phyloP scores from a whole-genome alignment of 2,113 vertebrate species.

The Pholis gunnellus region DNA sequence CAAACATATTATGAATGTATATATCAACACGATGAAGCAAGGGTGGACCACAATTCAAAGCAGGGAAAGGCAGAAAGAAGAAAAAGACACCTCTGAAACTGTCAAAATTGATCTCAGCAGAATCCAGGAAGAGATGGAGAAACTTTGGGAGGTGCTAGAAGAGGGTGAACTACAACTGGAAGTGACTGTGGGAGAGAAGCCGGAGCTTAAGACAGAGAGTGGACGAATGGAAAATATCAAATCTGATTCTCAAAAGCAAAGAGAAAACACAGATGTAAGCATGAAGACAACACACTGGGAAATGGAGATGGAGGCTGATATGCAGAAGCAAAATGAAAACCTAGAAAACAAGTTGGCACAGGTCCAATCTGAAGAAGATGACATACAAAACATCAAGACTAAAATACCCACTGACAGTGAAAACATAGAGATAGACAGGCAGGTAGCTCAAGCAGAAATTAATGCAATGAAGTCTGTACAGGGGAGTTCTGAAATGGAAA shows the following conservation, averaged over 20 bases:
- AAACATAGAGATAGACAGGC: constrained; percentile 38
- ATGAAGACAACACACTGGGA: neutral
- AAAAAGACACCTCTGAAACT: neutral
- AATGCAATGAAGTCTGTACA: constrained; percentile 42
- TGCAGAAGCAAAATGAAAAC: constrained; percentile 29
- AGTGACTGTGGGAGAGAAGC: constrained; percentile 1
- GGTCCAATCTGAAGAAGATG: constrained; percentile 41
- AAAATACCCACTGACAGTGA: constrained; percentile 44
- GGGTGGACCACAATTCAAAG: constrained; percentile 39
- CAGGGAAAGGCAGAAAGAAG: constrained; percentile 29
- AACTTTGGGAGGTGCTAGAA: constrained; percentile 49
- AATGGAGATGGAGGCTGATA: neutral
- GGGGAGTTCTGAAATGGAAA: constrained; percentile 52
- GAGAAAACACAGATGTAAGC: neutral
- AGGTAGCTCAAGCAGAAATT: constrained; percentile 34
- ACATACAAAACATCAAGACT: constrained; percentile 46
- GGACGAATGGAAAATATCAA: neutral
- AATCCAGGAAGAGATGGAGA: constrained; percentile 52
- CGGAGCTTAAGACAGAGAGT: neutral
- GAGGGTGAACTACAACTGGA: constrained; percentile 16
- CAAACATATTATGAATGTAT: constrained; percentile 55
- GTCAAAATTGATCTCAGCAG: constrained; percentile 44
- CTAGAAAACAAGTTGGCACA: constrained; percentile 20
- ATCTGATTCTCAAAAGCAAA: neutral
- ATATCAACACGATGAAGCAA: constrained; percentile 62